Evolutionary conservation across 2,888 invertebrate species (phyloP).

Genomic region (Acronicta psi): DNA sequence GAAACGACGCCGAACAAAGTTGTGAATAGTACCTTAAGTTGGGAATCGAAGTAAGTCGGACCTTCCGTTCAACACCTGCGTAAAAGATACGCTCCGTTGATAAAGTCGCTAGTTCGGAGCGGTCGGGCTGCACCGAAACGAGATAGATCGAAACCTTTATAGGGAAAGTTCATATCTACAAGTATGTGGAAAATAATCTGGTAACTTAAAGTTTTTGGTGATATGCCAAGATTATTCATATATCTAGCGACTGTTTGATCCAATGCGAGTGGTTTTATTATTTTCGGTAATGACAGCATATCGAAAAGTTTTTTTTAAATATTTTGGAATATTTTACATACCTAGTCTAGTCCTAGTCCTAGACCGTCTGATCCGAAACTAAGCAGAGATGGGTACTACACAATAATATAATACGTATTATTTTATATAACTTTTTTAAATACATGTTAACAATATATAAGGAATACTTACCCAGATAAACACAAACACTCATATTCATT

Average conservation of each 20-base stretch:
- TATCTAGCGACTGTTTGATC: slow-evolving; percentile 9
- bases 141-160: slow-evolving; percentile 74
- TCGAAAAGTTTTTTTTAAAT: too few species aligned
- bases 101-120: slow-evolving; percentile 71
- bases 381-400: too few species aligned
- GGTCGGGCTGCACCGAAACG: slow-evolving; percentile 65
- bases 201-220: slow-evolving; percentile 33
- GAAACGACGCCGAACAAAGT: slow-evolving; percentile 83
- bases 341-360: too few species aligned
- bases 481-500: too few species aligned
- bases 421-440: too few species aligned
- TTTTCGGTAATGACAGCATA: not conserved
- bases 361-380: too few species aligned
- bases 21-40: slow-evolving; percentile 85
- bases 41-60: slow-evolving; percentile 81
- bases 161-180: slow-evolving; percentile 57
- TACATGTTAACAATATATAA: too few species aligned
- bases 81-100: slow-evolving; percentile 78
- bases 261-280: not conserved
- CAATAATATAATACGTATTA: too few species aligned
- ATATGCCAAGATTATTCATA: slow-evolving; percentile 11
- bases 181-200: slow-evolving; percentile 55
- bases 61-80: slow-evolving; percentile 84
- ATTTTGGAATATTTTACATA: too few species aligned
- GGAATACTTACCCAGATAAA: too few species aligned